Base-by-base conservation (phyloP, 2,113 vertebrate species). In the Rhineura floridana region DNA sequence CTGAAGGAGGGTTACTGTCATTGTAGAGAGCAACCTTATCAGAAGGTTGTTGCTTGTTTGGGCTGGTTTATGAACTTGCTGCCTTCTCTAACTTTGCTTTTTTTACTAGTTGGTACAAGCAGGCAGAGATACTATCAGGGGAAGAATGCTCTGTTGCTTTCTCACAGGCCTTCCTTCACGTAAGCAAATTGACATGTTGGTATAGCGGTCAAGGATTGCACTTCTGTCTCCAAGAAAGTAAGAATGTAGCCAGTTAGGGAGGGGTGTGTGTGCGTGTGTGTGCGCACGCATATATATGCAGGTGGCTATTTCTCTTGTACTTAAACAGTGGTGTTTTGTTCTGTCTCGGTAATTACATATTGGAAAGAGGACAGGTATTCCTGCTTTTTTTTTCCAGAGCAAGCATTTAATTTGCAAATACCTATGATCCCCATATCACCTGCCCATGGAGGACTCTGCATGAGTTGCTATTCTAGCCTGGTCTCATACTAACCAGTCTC, bases 1-100 rank as follows among this genome's bases (percentile, higher is more conserved):
- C 55, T 19, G 15, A 59, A 59, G 55, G 55, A 21, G 55, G 55
- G 19, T 33, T 69, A 12, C 30, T 69, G 19, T 52, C 39, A n/a
- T 63, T 63, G 28, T 63, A 23, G 17, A 23, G 17, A 86, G 36
- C 30, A 77, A 3, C 36, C 72, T 86, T 65, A 59, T 86, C 46
- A 86, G 23, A 9, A n/a, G 86, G 42, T 17, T n/a, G 13, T 84
- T 83, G 88, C 86, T 83, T 91, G 63, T 75, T 13, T 67, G 59
- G 95, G 76, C 83, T 85, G 79, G 15, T 87, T 94, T 91, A 78
- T 90, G 73, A 91, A 73, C 30, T 10, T 83, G 6, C 4, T 87
- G 73, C 82, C 2, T 81, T 87, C 88, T 90, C 75, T 75, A 33
- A 83, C 36, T 82, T 89, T 90, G 6, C 28, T 2, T 84, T 17